A percentile compares a stretch with the other conserved stretches of the same genome.
Conservation (phyloP, 1,140 invertebrate species). For the Drosophila pachea region DNA sequence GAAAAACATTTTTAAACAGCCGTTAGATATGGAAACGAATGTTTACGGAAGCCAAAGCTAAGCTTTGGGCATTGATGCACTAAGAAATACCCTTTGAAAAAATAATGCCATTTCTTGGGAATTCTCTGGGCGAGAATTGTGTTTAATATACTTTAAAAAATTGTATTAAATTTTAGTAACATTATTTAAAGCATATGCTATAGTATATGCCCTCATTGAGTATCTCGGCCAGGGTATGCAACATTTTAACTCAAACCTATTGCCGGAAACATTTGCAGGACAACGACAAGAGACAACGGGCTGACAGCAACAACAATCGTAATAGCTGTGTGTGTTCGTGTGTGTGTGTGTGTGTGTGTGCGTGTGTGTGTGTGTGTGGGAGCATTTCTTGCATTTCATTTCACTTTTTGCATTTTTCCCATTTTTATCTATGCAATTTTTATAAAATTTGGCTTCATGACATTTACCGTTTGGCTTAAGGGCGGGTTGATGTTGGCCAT, state of each 20-base stretch:
- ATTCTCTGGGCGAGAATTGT: background rate
- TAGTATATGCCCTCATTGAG: background rate
- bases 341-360: background rate
- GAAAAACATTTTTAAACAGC: constrained; percentile 5
- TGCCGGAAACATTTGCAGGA: constrained; percentile 49
- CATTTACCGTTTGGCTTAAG: constrained; percentile 57
- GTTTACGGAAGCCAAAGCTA: background rate
- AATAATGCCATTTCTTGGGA: background rate
- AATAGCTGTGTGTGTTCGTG: no score
- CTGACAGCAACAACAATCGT: background rate
- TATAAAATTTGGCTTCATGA: constrained; percentile 68
- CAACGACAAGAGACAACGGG: constrained; percentile 6
- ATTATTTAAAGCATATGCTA: background rate
- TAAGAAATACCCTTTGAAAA: background rate
- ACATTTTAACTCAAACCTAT: constrained; percentile 3
- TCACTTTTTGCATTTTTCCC: constrained; percentile 7
- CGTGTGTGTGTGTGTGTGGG: background rate
- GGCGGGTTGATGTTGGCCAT: constrained; percentile 25
- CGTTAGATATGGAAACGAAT: background rate
- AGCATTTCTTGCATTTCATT: constrained; percentile 2
- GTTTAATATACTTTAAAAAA: background rate
- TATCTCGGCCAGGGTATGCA: background rate
- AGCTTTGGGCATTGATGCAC: background rate
- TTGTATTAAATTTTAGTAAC: background rate
- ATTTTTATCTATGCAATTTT: constrained; percentile 47